Evolutionary conservation across 2,888 invertebrate species (phyloP), one percentile per base, ranked within the genome.

Genomic region (Dioctria rufipes): DNA sequence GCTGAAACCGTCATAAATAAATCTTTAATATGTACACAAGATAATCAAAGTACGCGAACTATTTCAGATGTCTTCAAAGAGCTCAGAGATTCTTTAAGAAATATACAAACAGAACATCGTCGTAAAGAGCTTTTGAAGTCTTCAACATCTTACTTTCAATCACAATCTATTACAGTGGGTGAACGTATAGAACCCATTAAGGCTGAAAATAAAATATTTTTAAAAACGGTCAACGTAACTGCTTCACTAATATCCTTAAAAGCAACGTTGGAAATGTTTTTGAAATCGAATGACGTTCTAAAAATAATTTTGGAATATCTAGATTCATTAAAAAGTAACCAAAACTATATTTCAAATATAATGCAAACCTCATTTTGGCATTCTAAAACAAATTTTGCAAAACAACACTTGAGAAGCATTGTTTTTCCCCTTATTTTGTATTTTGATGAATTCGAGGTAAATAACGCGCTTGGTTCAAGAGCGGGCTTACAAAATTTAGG

Each of bases 401-500:
- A 25, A 25, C 25, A 25, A 25, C 25, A 25, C 25, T 25, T 25
- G 25, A 25, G 25, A 25, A 25, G 25, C 25, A 25, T 25, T 25
- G 25, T 25, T 25, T 25, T 25, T 25, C 25, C 25, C 25, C 25
- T 25, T 25, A 25, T 25, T 1, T 25, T 25, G 25, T 25, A 25
- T 25, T 25, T 25, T 25, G 25, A 25, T 25, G 25, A 25, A 25
- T 25, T 25, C 25, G 25, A 25, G 25, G 25, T 25, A 25, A 25
- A 25, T 2, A 25, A 25, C 54, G 25, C 25, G 25, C 25, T 25
- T 25, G 81, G 81, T 5, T 81, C 81, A 8, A 67, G 81, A 80
- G 43, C 81, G 25, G 80, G 78, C 0, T 51, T 81, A n/a, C 81
- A 81, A 81, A 81, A 80, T 77, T 60, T 81, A 39, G 80, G 77